Evolutionary conservation across 2,797 vertebrate genomes (phyloP).

Genomic region (Chaetodon trifasciatus): DNA sequence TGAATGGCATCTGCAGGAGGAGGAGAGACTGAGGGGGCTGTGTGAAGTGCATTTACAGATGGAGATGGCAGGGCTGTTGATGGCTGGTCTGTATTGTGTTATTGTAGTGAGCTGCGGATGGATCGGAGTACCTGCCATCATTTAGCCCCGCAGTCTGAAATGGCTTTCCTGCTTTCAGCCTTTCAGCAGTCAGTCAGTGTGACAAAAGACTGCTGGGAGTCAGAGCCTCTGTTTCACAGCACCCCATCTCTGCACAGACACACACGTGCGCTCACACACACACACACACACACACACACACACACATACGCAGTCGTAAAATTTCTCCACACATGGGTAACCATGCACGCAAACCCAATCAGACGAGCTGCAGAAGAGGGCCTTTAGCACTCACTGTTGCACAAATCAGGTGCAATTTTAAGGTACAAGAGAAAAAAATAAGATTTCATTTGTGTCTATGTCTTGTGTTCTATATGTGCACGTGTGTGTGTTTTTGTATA

Average conservation of each 20-base stretch:
- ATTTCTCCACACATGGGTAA: slow-evolving; percentile 60
- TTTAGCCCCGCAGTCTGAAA: slow-evolving; percentile 73
- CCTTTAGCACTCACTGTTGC: slow-evolving; percentile 29
- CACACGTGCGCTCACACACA: slow-evolving; percentile 23
- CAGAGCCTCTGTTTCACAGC: slow-evolving; percentile 65
- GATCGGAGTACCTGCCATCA: slow-evolving; percentile 75
- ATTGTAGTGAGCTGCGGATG: slow-evolving; percentile 64
- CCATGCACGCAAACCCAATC: slow-evolving; percentile 60
- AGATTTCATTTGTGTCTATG: slow-evolving; percentile 19
- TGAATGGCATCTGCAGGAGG: slow-evolving; percentile 60
- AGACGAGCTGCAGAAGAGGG: slow-evolving; percentile 44
- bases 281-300: slow-evolving; percentile 20
- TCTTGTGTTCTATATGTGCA: slow-evolving; percentile 9
- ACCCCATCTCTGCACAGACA: slow-evolving; percentile 29
- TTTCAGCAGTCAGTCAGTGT: slow-evolving; percentile 79
- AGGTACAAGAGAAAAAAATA: slow-evolving; percentile 24
- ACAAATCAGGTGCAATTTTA: slow-evolving; percentile 58
- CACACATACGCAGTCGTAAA: slow-evolving; percentile 43
- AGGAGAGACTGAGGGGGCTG: slow-evolving; percentile 36
- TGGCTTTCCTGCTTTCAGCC: slow-evolving; percentile 71
- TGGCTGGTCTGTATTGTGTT: slow-evolving; percentile 71
- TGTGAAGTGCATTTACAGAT: slow-evolving; percentile 74
- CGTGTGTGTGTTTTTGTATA: slow-evolving; percentile 31
- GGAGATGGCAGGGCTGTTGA: slow-evolving; percentile 73
- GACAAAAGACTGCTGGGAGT: slow-evolving; percentile 77